Evolutionary conservation across 2,888 invertebrate genomes (phyloP).

Genomic region (Cosmia trapezina): DNA sequence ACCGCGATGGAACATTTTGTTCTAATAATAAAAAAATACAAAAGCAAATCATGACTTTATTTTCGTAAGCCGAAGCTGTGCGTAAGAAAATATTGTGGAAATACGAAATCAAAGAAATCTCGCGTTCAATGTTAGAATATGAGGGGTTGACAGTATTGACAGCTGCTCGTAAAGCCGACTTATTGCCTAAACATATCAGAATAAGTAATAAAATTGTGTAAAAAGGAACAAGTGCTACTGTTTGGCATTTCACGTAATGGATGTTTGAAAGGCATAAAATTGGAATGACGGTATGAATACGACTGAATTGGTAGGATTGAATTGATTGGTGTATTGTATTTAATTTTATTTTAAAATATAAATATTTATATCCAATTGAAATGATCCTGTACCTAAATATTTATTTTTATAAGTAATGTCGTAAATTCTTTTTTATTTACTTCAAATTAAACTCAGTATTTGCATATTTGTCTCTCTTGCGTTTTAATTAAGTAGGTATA

Average conservation of each 20-base stretch:
- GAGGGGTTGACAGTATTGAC: conserved; percentile 75
- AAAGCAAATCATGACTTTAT: conserved; percentile 39
- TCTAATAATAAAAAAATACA: conserved; percentile 40
- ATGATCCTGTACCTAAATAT: conserved; percentile 8
- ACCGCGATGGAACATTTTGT: conserved; percentile 26
- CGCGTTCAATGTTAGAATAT: conserved; percentile 50
- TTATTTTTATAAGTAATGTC: neutral
- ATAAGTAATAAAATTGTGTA: conserved; percentile 59
- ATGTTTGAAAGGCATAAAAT: conserved; percentile 47
- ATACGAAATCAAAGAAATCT: conserved; percentile 51
- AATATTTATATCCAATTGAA: conserved; percentile 1
- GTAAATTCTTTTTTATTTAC: neutral
- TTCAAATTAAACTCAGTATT: neutral
- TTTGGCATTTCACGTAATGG: conserved; percentile 51
- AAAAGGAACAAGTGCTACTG: conserved; percentile 50
- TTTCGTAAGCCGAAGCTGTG: conserved; percentile 42
- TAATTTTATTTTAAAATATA: neutral
- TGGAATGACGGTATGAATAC: conserved; percentile 15
- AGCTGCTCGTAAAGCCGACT: conserved; percentile 75
- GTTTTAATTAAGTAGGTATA: neutral
- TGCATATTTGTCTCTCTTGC: neutral
- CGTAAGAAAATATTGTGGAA: conserved; percentile 56
- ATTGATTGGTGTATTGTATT: conserved; percentile 10
- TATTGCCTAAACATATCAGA: conserved; percentile 75
- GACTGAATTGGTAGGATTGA: conserved; percentile 19